phyloP scores from a whole-genome alignment of 2,888 invertebrate species.

The Mantis religiosa region DNA sequence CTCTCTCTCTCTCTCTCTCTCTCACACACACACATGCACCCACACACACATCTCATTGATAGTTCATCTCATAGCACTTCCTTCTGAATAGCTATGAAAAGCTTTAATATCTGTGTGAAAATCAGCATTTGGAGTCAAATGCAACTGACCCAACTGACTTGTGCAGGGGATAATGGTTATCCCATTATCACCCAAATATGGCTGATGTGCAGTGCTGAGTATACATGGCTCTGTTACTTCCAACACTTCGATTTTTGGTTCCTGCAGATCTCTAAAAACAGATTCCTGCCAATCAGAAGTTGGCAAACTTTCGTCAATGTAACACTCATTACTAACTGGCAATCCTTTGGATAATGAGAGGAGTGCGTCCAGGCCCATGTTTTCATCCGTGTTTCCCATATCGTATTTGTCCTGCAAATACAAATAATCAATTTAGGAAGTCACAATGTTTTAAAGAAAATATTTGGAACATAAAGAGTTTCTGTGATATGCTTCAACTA shows the following conservation, averaged over 20 bases:
- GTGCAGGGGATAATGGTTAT: neutral
- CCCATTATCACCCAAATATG: neutral
- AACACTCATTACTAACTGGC: neutral
- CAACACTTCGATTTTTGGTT: neutral
- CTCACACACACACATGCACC: no score
- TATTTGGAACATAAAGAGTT: no score
- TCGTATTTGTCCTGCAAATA: neutral
- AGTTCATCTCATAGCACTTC: neutral
- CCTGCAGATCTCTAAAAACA: neutral
- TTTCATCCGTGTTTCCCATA: conserved; percentile 7
- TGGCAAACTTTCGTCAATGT: neutral
- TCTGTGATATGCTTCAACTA: no score
- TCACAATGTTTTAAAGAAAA: no score
- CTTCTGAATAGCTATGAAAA: neutral
- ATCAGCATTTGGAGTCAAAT: neutral
- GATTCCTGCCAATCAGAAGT: neutral
- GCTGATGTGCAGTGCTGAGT: neutral
- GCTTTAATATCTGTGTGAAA: neutral
- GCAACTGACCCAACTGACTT: neutral
- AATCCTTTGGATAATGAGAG: conserved; percentile 13
- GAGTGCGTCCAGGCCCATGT: conserved; percentile 19
- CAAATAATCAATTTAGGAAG: no score
- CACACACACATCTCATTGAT: neutral
- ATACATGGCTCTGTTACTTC: neutral
- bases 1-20: no score